phyloP scores from a whole-genome alignment of 2,888 invertebrate genomes.

The Plebejus argus region DNA sequence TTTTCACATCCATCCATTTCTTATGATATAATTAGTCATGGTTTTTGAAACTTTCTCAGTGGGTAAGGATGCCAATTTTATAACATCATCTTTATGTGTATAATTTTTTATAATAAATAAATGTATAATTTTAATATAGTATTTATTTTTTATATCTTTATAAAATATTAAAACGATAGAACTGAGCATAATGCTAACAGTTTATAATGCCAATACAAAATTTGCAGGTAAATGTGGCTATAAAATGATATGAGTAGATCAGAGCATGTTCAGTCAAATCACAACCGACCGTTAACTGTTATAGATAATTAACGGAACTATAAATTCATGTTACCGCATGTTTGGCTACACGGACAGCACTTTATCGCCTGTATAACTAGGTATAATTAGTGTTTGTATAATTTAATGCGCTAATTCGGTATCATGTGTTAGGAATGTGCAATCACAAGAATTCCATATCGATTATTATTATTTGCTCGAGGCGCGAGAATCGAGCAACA shows the following conservation, averaged over 20 bases:
- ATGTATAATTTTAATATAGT: too few relatives aligned
- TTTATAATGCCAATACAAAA: not conserved
- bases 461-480: constrained; percentile 6
- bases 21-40: too few relatives aligned
- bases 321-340: constrained; percentile 29
- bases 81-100: too few relatives aligned
- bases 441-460: constrained; percentile 20
- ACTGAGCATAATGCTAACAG: too few relatives aligned
- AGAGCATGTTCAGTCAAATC: constrained; percentile 4
- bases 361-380: constrained; percentile 23
- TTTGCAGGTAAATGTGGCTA: not conserved
- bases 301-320: constrained; percentile 26
- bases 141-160: too few relatives aligned
- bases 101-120: too few relatives aligned
- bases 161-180: too few relatives aligned
- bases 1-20: too few relatives aligned
- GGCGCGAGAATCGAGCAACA: not conserved
- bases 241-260: constrained; percentile 12
- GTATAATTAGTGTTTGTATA: constrained; percentile 27
- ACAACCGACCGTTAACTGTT: constrained; percentile 17
- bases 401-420: constrained; percentile 15
- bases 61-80: too few relatives aligned
- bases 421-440: constrained; percentile 23
- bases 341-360: constrained; percentile 12
- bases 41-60: too few relatives aligned